A percentile compares a stretch with the other conserved stretches of the same genome.
Evolutionary conservation across 2,888 invertebrate genomes (phyloP).

Genomic region (Troilus luridus): DNA sequence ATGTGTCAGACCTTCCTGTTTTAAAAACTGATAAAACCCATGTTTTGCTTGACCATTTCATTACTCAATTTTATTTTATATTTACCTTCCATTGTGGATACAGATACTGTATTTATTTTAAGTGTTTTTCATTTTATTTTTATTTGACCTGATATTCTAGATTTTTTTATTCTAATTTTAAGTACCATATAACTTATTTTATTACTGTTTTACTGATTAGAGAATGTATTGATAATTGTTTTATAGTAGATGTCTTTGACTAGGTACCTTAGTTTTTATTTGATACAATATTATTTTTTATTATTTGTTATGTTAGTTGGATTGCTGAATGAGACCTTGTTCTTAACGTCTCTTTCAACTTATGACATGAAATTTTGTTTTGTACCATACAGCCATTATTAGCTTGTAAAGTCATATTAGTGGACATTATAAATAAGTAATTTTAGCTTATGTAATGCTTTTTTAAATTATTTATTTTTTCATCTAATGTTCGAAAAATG

Average conservation of each 20-base stretch:
- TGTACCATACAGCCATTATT: neutral
- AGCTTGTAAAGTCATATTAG: neutral
- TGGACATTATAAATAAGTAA: neutral
- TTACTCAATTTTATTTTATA: slow-evolving; percentile 50
- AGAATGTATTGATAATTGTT: slow-evolving; percentile 34
- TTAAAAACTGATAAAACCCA: slow-evolving; percentile 26
- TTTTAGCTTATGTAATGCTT: slow-evolving; percentile 22
- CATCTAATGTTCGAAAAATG: neutral
- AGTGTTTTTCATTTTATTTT: slow-evolving; percentile 28
- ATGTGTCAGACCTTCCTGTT: slow-evolving; percentile 49
- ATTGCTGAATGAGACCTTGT: slow-evolving; percentile 23
- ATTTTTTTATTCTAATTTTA: neutral
- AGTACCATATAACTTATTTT: slow-evolving; percentile 5
- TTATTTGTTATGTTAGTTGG: neutral
- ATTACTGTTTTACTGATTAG: slow-evolving; percentile 12
- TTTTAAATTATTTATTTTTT: neutral
- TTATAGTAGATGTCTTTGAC: neutral
- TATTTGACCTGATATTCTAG: neutral
- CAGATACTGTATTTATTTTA: slow-evolving; percentile 1
- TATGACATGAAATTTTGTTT: neutral
- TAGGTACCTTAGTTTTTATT: neutral
- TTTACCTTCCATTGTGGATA: neutral
- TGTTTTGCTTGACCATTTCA: slow-evolving; percentile 51
- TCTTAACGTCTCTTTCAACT: neutral
- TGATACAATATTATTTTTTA: neutral